Percentiles rank a stretch among this genome's conserved stretches.
Evolutionary conservation across 2,113 vertebrate genomes (phyloP).

Genomic region (Megaleporinus macrocephalus): DNA sequence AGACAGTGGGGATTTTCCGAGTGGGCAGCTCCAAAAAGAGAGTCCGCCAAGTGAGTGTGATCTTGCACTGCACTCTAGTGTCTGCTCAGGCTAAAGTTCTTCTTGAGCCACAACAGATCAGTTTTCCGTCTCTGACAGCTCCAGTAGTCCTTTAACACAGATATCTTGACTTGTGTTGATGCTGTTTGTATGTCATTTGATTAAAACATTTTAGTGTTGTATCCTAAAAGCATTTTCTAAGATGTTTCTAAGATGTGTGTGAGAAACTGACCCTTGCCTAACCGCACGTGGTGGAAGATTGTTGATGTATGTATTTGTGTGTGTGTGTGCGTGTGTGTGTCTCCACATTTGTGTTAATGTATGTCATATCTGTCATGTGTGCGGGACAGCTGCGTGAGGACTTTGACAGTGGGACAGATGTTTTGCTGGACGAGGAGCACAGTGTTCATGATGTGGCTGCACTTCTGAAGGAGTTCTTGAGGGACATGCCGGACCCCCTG

Average conservation of each 20-base stretch:
- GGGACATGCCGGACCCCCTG: conserved; percentile 88
- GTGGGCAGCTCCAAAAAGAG: conserved; percentile 88
- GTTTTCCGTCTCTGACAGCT: neutral
- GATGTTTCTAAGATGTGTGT: neutral
- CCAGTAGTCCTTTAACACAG: neutral
- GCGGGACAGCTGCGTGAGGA: conserved; percentile 68
- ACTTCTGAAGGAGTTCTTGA: conserved; percentile 90
- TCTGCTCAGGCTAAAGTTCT: conserved; percentile 1
- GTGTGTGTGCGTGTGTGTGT: neutral
- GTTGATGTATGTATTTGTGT: neutral
- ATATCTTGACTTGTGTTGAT: neutral
- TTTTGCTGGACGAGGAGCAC: conserved; percentile 85
- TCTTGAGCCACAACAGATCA: neutral
- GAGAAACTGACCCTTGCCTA: neutral
- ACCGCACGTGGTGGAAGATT: neutral
- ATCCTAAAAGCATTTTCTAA: no score
- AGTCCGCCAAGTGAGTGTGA: conserved; percentile 84
- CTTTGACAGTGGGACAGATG: conserved; percentile 73
- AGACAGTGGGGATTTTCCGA: conserved; percentile 89
- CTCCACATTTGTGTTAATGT: neutral
- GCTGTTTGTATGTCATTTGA: neutral
- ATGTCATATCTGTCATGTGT: conserved; percentile 1
- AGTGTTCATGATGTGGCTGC: conserved; percentile 91
- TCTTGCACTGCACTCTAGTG: conserved; percentile 31
- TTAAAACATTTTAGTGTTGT: no score